Conservation (phyloP, 2,113 vertebrate species). For the Pangasianodon hypophthalmus region DNA sequence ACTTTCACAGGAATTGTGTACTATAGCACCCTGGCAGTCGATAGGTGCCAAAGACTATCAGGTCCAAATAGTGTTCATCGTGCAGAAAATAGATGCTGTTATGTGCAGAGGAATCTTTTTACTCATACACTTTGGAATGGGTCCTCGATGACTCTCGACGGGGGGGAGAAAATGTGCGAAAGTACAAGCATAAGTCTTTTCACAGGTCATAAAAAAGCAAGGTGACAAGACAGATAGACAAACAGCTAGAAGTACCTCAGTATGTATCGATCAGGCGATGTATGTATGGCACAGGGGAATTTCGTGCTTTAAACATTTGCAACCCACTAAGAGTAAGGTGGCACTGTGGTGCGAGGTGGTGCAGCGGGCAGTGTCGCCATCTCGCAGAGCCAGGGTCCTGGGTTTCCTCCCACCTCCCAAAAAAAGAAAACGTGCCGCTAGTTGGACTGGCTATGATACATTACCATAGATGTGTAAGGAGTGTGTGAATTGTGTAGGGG, state of each 20-base stretch:
- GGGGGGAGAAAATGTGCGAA: constrained; percentile 30
- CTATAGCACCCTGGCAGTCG: not conserved
- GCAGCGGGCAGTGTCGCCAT: not conserved
- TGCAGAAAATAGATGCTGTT: constrained; percentile 24
- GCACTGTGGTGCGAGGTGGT: not conserved
- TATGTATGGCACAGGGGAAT: not conserved
- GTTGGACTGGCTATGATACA: not conserved
- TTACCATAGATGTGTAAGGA: not conserved
- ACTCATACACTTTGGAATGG: constrained; percentile 18
- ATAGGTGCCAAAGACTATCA: constrained; percentile 36
- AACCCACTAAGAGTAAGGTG: not conserved
- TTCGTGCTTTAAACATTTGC: not conserved
- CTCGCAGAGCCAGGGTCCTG: not conserved
- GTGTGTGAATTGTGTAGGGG: not conserved
- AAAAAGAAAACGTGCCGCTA: not conserved
- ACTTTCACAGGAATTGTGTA: constrained; percentile 16
- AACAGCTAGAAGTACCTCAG: not conserved
- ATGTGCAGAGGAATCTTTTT: constrained; percentile 31
- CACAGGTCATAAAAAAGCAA: constrained; percentile 28
- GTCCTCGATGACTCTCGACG: constrained; percentile 25
- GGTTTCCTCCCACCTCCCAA: not conserved
- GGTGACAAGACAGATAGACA: not conserved
- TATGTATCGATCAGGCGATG: not conserved
- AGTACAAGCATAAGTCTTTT: constrained; percentile 9
- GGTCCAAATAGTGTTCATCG: constrained; percentile 18